Base-by-base conservation (phyloP, 2,888 invertebrate genomes). In the Melitaea athalia region DNA sequence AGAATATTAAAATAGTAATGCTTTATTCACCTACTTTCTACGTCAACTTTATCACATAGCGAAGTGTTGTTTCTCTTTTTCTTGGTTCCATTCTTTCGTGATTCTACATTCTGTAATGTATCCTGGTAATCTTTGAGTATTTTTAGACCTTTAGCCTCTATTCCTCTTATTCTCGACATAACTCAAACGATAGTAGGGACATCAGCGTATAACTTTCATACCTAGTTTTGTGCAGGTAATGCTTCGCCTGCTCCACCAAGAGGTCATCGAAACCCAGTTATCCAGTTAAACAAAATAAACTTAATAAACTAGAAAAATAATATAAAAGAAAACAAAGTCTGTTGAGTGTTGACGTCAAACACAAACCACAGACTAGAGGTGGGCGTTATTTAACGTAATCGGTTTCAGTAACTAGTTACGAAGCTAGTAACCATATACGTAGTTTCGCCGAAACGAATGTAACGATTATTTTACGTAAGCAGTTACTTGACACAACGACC, bases 151-250 rank as follows among this genome's bases (percentile, higher is more conserved):
- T 85, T 87, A 70, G 85, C 79, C 80, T 88, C 88, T 66, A 91
- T 85, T 77, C 84, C 88, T 77, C 86, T 86, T 75, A 88, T 90
- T 81, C 90, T 89, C 79, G 91, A 91, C 90, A 89, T 88, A 66
- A 68, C 72, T 74, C 50, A 63, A 15, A 50, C 8, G 68, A 70
- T 8, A 59, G 42, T 38, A 24, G 38, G 61, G 59, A 60, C 53
- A 52, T 55, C 59, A 50, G 52, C 47, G 59, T 61, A 67, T 47
- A 68, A 53, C 63, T 63, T 61, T 24, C 15, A n/a, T 57, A 57
- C 24, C 49, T 62, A 50, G 42, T 49, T 0, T 42, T 55, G 47
- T 42, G 31, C 60, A 66, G 10, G 38, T 42, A 64, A 59, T 50
- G 45, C 45, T 33, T 33, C 52, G n/a, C n/a, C n/a, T 24, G 1